These are phyloP conservation scores for Enhydra lutris DNA, from an alignment of 2,113 vertebrate genomes.

Conservation along the genomic window DNA sequence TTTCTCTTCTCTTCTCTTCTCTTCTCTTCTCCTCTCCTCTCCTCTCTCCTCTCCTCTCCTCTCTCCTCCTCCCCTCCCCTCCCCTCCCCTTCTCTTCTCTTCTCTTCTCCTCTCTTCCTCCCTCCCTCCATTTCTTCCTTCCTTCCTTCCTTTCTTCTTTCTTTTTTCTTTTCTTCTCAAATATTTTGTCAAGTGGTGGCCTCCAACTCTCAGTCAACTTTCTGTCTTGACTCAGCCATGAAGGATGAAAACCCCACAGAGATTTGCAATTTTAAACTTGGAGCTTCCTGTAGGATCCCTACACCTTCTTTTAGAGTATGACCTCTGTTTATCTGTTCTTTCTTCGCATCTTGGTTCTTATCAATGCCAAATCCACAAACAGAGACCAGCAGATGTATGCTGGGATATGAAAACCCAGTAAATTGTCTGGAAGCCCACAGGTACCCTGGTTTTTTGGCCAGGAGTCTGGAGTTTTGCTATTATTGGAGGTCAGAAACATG, in stretches of 20 bases:
- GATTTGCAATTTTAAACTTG: conserved; percentile 2
- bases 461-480: neutral
- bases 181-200: conserved; percentile 2
- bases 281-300: neutral
- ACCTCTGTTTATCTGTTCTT: neutral
- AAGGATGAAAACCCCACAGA: neutral
- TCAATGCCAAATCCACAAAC: neutral
- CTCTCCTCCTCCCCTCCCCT: rapidly evolving
- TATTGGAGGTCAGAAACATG: neutral
- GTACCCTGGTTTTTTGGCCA: neutral
- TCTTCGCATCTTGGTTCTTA: neutral
- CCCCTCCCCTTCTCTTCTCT: rapidly evolving
- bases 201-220: conserved; percentile 17
- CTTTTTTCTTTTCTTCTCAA: neutral
- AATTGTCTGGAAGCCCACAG: neutral
- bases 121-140: rapidly evolving
- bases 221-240: neutral
- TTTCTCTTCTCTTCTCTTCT: too few relatives aligned
- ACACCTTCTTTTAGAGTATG: neutral
- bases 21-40: neutral
- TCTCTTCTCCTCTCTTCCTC: neutral
- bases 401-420: neutral
- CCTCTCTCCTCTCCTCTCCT: rapidly evolving
- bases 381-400: neutral
- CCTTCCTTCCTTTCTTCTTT: too few relatives aligned